Percentiles rank a stretch among this genome's conserved stretches.
Conservation (phyloP, 2,113 vertebrate genomes). For the Notiomystis cincta region DNA sequence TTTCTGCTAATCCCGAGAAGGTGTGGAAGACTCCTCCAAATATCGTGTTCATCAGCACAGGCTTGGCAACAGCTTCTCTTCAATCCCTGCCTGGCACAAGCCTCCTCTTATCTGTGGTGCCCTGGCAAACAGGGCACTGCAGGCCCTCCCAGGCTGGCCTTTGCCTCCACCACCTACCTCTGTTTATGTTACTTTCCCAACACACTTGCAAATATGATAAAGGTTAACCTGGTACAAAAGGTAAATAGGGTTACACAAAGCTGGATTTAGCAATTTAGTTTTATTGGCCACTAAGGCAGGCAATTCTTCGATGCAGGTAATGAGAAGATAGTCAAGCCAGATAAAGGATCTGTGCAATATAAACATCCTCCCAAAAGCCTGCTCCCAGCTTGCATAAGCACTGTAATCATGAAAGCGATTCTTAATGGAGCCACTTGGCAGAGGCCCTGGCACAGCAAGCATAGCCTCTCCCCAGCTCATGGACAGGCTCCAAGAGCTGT, state of each 20-base stretch:
- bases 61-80: background rate
- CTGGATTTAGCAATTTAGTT: slow-evolving; percentile 61
- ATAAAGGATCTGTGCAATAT: slow-evolving; percentile 53
- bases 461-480: slow-evolving; percentile 42
- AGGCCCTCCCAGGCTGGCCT: slow-evolving; percentile 15
- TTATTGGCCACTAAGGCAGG: slow-evolving; percentile 50
- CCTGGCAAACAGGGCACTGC: slow-evolving; percentile 16
- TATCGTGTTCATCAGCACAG: background rate
- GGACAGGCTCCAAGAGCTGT: background rate
- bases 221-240: slow-evolving; percentile 60
- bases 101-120: background rate
- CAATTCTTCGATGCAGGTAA: slow-evolving; percentile 60
- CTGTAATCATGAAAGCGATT: slow-evolving; percentile 55
- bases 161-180: slow-evolving; percentile 53
- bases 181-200: slow-evolving; percentile 67
- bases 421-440: slow-evolving; percentile 62
- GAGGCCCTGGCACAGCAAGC: slow-evolving; percentile 40
- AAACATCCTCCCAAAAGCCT: slow-evolving; percentile 63
- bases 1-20: background rate
- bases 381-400: slow-evolving; percentile 7
- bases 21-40: background rate
- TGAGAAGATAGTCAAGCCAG: slow-evolving; percentile 56
- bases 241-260: slow-evolving; percentile 64
- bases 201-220: slow-evolving; percentile 53
- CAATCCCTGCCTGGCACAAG: slow-evolving; percentile 28